Evolutionary conservation across 1,140 invertebrate genomes (phyloP), one percentile per base, ranked within the genome.

Genomic region (Thaumatotibia leucotreta): DNA sequence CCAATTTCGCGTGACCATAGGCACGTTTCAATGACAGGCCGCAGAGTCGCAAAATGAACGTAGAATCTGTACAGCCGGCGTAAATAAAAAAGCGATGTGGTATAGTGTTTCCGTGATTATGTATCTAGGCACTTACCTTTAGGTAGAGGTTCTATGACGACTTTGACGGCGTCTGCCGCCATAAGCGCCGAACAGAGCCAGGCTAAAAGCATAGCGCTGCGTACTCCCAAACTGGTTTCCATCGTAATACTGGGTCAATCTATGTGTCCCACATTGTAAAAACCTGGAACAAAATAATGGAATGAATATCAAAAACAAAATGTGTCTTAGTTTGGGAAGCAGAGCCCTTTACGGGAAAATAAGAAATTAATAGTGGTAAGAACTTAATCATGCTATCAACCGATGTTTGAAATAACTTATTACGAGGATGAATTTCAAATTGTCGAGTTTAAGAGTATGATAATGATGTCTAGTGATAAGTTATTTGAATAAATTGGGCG

Each of bases 141-240:
- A 14, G 88, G 88, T 1, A 91, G 76, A 29, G 88, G 88, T 76
- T 91, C 88, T 75, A 91, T 91, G 61, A 88, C 84, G 24, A 91
- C 76, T 75, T 91, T 91, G 22, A 91, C 79, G 45, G 83, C 85
- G 52, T 76, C 74, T 10, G 83, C 82, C 4, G 81, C 77, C 20
- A 77, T 65, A 22, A 89, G 70, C 49, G 79, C 77, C 10, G 74
- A 69, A 32, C 88, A 69, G 45, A 89, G 75, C 85, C 82, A 89
- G 14, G 88, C 67, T 50, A 86, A 69, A 67, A 75, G 74, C 82
- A 88, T 86, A 50, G 72, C 64, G 72, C 68, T 70, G 29, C 68
- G 69, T 22, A 68, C 66, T 58, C 68, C 73, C 70, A 64, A 66
- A 63, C 80, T 29, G 63, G 83, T 79, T 17, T 85, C 82, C 84